phyloP scores from a whole-genome alignment of 2,113 vertebrate genomes.

The Chloroceryle aenea region DNA sequence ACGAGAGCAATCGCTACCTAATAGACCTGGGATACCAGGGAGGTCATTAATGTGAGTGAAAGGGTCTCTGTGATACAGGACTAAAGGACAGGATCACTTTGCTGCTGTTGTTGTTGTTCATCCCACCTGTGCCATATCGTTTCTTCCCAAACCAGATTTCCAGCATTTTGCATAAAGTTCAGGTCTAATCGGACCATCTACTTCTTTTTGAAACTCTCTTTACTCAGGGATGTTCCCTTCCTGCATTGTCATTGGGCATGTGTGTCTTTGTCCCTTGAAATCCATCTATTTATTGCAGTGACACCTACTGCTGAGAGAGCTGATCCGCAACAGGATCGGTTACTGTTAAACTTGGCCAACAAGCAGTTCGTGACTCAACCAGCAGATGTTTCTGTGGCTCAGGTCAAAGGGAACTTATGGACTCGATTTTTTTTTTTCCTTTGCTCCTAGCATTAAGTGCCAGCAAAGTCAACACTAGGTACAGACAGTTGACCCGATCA shows the following conservation, averaged over 20 bases:
- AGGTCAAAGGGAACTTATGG: conserved; percentile 63
- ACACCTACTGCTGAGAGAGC: conserved; percentile 70
- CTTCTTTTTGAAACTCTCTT: neutral
- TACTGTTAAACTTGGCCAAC: conserved; percentile 66
- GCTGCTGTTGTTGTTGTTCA: neutral
- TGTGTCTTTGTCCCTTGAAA: conserved; percentile 61
- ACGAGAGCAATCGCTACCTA: conserved; percentile 33
- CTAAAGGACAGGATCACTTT: conserved; percentile 10
- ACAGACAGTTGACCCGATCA: conserved; percentile 50
- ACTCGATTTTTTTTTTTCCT: neutral
- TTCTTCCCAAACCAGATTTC: neutral
- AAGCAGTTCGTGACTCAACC: conserved; percentile 54
- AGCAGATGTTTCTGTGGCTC: conserved; percentile 65
- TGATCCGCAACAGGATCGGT: conserved; percentile 67
- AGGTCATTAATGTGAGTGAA: conserved; percentile 56
- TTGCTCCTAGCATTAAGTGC: conserved; percentile 48
- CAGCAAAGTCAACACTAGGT: conserved; percentile 49
- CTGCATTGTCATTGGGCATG: conserved; percentile 24
- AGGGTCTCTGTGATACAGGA: conserved; percentile 27
- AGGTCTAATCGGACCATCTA: neutral
- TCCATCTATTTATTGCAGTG: conserved; percentile 67
- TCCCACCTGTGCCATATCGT: neutral
- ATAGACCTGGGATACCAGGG: conserved; percentile 36
- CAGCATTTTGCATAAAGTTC: neutral
- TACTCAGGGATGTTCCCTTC: conserved; percentile 29